These are phyloP conservation scores for Ethmia dodecea DNA, from an alignment of 2,888 invertebrate genomes.

Conservation along the genomic window DNA sequence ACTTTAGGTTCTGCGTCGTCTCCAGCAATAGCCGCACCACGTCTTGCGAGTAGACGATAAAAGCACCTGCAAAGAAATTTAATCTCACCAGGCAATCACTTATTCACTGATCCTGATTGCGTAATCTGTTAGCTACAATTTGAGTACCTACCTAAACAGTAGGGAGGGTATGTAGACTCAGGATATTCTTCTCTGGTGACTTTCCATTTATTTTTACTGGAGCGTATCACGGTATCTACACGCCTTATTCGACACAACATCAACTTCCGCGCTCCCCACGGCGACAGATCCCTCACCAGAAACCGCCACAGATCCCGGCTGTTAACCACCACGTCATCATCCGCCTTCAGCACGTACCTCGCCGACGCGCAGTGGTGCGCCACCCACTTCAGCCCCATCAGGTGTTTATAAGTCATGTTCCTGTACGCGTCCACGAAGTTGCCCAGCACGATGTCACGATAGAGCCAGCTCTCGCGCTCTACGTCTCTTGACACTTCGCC, in stretches of 20 bases:
- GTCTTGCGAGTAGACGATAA: background rate
- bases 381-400: constrained; percentile 89
- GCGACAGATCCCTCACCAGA: constrained; percentile 74
- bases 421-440: constrained; percentile 86
- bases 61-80: no score
- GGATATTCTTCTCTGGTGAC: constrained; percentile 83
- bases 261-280: constrained; percentile 78
- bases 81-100: no score
- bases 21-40: background rate
- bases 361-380: constrained; percentile 82
- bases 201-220: constrained; percentile 85
- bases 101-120: no score
- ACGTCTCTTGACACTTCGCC: constrained; percentile 62
- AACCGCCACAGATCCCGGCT: constrained; percentile 79
- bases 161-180: constrained; percentile 81
- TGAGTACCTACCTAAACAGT: constrained; percentile 81
- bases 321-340: constrained; percentile 88
- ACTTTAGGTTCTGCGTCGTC: background rate
- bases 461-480: constrained; percentile 70
- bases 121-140: no score
- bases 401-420: constrained; percentile 91
- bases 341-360: constrained; percentile 82
- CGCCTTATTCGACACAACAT: constrained; percentile 80
- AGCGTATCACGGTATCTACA: constrained; percentile 75
- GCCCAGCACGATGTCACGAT: constrained; percentile 86